Conservation (phyloP, 1,140 invertebrate genomes). For the Ips typographus region DNA sequence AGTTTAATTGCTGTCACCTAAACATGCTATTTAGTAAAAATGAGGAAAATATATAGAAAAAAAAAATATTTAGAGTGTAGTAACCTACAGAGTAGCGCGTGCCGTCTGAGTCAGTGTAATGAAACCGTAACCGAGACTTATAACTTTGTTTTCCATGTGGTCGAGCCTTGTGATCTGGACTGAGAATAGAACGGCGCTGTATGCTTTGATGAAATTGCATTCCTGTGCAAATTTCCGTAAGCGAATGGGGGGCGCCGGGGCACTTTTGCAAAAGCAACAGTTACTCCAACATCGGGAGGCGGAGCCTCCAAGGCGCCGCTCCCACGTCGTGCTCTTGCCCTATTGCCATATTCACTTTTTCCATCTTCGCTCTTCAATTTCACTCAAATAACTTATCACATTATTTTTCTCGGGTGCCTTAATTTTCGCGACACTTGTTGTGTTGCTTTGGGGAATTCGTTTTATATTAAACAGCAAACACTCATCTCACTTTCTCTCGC, state of each 20-base stretch:
- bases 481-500: too few species aligned
- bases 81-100: slow-evolving; percentile 17
- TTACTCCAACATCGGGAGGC: slow-evolving; percentile 48
- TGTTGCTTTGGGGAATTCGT: background rate
- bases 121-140: slow-evolving; percentile 53
- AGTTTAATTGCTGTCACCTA: too few species aligned
- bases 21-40: too few species aligned
- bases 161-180: slow-evolving; percentile 51
- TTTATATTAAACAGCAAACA: background rate
- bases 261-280: slow-evolving; percentile 50
- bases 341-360: slow-evolving; percentile 32
- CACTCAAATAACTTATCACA: slow-evolving; percentile 8
- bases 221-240: slow-evolving; percentile 53
- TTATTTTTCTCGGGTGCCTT: background rate
- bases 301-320: slow-evolving; percentile 45
- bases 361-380: slow-evolving; percentile 7
- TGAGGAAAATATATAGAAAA: too few species aligned
- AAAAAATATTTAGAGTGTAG: too few species aligned
- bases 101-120: slow-evolving; percentile 43
- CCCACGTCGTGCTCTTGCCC: slow-evolving; percentile 40
- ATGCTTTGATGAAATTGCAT: slow-evolving; percentile 53
- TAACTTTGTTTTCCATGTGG: slow-evolving; percentile 54
- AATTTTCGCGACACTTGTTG: background rate
- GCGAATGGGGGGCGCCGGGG: slow-evolving; percentile 38
- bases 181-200: slow-evolving; percentile 48